Percentiles rank a stretch among this genome's conserved stretches.
Evolutionary conservation across 2,113 vertebrate genomes (phyloP).

Genomic region (Prunella fulvescens): DNA sequence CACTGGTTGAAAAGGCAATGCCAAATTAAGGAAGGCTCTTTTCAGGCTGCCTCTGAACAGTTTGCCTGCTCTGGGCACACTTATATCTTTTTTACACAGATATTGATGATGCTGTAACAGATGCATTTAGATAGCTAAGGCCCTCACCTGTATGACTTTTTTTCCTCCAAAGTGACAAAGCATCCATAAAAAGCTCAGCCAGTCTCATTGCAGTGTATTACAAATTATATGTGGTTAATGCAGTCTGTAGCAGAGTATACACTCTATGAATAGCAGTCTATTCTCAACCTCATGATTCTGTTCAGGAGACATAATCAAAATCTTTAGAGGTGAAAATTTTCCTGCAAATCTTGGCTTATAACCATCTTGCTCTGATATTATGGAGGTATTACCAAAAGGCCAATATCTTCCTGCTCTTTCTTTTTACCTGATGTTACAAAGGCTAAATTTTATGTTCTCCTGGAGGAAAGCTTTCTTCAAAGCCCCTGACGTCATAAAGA

Average conservation of each 20-base stretch:
- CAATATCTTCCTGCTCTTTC: background rate
- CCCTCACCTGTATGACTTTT: background rate
- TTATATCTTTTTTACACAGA: background rate
- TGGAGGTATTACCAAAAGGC: background rate
- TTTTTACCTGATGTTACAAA: background rate
- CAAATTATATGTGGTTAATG: background rate
- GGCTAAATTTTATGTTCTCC: background rate
- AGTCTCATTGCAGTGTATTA: background rate
- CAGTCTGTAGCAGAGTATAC: background rate
- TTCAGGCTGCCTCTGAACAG: background rate
- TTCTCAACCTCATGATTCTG: background rate
- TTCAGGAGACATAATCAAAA: background rate
- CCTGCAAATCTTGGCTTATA: background rate
- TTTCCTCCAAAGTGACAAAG: background rate
- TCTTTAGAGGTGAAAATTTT: background rate
- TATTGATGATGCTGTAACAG: background rate
- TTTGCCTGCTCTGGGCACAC: background rate
- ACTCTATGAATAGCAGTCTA: background rate
- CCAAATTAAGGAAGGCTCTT: background rate
- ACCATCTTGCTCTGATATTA: background rate
- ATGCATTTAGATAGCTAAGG: background rate
- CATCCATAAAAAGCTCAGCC: background rate
- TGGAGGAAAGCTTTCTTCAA: background rate
- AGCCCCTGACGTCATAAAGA: background rate
- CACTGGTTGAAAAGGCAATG: background rate